phyloP scores from a whole-genome alignment of 2,113 vertebrate genomes.

The Cheilinus undulatus region DNA sequence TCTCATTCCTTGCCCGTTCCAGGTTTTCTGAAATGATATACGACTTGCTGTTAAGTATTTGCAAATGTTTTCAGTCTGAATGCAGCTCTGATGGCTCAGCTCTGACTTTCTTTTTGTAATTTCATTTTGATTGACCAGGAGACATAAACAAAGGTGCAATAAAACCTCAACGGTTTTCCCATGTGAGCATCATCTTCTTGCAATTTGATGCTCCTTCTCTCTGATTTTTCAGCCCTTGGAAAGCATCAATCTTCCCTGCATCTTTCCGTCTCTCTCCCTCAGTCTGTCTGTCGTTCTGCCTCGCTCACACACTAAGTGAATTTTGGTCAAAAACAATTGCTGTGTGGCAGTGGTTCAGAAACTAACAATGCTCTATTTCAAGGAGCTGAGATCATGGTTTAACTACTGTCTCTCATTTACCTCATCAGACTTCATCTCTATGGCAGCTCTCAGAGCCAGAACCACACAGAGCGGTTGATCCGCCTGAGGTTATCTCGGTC shows the following conservation, averaged over 20 bases:
- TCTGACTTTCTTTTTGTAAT: conserved; percentile 6
- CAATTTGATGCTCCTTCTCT: conserved; percentile 18
- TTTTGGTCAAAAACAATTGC: conserved; percentile 66
- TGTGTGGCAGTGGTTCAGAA: conserved; percentile 63
- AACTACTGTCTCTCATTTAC: conserved; percentile 78
- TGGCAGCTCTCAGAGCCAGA: conserved; percentile 54
- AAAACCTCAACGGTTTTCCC: conserved; percentile 14
- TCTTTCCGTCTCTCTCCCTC: conserved; percentile 19
- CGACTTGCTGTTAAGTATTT: conserved; percentile 8
- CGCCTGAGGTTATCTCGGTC: conserved; percentile 32
- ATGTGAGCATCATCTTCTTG: conserved; percentile 20
- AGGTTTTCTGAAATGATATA: conserved; percentile 17
- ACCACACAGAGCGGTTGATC: conserved; percentile 52
- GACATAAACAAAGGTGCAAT: conserved; percentile 16
- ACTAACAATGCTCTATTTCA: conserved; percentile 74
- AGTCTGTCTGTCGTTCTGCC: conserved; percentile 9
- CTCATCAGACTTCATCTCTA: conserved; percentile 69
- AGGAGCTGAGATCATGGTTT: conserved; percentile 70
- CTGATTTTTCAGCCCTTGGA: conserved; percentile 41
- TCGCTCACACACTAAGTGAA: conserved; percentile 22
- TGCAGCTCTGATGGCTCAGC: background rate
- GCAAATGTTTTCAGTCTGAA: conserved; percentile 5
- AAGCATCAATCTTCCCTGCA: conserved; percentile 44
- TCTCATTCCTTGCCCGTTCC: background rate
- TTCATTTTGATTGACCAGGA: conserved; percentile 21